Base-by-base conservation (phyloP, 1,140 invertebrate species). In the Lanistes nyassanus region DNA sequence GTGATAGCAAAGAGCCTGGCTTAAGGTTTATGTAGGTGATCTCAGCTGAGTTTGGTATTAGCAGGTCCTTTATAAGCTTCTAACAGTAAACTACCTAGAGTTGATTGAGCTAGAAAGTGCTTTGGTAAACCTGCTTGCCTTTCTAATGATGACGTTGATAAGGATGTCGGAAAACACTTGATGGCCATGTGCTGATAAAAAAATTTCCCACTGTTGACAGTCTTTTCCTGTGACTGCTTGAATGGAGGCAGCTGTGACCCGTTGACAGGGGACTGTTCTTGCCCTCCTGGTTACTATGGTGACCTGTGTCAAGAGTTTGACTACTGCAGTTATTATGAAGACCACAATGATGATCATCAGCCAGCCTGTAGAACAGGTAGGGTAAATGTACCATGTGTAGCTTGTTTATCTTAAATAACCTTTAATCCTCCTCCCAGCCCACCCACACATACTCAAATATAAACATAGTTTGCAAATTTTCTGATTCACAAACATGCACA, bases 221-320 rank as follows among this genome's bases (percentile, higher is more conserved):
- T 80, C 47, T 85, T 78, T 66, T 56, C 71, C 23, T 98, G 97
- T 88, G 92, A 94, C 82, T 98, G 97, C 90, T 93, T 95, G 88
- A 90, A 91, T 79, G 94, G 95, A 86, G 94, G 94, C 73, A 94
- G 94, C n/a, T 98, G 97, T 89, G 93, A 97, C 87, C 92, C 93
- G 42, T 88, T 91, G 19, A 93, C 92, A 23, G 96, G 96, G 37
- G 90, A 89, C 76, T 98, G 97, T 86, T 29, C 51, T 3, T 86
- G 85, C 78, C 77, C 76, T 6, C 76, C 80, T n/a, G 85, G 85
- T 26, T 88, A 84, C 79, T 80, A 81, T 77, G 88, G 85, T 21
- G 64, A 78, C 16, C 81, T 86, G 31, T 90, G 89, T 79, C 85
- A 89, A 74, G 74, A 51, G 5, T 85, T 83, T 77, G 84, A 85